Evolutionary conservation across 2,113 vertebrate species (phyloP).

Genomic region (Xenopus laevis): DNA sequence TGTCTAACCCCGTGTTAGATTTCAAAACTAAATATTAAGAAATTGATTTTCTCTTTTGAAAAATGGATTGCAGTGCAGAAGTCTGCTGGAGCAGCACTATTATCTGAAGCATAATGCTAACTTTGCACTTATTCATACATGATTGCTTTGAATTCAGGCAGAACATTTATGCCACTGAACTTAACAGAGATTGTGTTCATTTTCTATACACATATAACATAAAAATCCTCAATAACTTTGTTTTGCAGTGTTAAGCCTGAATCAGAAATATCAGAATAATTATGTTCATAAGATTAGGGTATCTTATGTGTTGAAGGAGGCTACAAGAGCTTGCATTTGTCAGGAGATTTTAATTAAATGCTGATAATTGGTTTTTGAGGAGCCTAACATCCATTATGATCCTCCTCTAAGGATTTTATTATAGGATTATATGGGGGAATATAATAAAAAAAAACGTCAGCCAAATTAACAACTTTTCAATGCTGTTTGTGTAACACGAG

Average conservation of each 20-base stretch:
- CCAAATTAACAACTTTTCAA: no score
- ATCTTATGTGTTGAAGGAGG: background rate
- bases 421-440: no score
- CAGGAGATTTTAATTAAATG: background rate
- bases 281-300: background rate
- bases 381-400: background rate
- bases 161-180: background rate
- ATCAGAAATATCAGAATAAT: background rate
- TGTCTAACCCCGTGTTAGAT: no score
- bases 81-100: no score
- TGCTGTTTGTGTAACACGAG: no score
- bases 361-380: background rate
- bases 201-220: background rate
- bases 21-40: no score
- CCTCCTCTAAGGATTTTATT: no score
- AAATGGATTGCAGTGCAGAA: no score
- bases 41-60: no score
- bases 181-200: background rate
- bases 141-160: background rate
- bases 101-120: background rate
- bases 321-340: background rate
- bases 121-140: background rate
- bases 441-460: no score
- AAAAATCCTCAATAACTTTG: no score
- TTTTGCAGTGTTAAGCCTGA: background rate